Percentiles rank a stretch among this genome's conserved stretches.
Evolutionary conservation across 2,113 vertebrate species (phyloP).

Genomic region (Eleginops maclovinus): DNA sequence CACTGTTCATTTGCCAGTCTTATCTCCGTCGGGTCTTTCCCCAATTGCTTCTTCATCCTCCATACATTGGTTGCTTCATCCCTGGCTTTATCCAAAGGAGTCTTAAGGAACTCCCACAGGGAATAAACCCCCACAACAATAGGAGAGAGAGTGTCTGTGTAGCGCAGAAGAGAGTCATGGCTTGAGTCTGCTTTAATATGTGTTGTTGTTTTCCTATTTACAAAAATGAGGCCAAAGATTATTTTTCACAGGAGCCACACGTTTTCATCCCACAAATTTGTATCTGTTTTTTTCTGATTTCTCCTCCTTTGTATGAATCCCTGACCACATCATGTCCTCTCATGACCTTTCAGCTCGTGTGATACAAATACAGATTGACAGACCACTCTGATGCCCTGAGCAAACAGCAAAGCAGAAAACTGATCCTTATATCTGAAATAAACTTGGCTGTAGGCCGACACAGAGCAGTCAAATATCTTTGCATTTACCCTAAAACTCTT

Average conservation of each 20-base stretch:
- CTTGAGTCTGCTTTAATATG: slow-evolving; percentile 7
- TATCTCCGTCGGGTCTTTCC: slow-evolving; percentile 25
- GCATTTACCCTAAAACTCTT: slow-evolving; percentile 6
- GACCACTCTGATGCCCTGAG: slow-evolving; percentile 8
- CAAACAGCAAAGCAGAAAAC: background rate
- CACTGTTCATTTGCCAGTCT: slow-evolving; percentile 30
- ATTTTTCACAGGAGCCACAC: background rate
- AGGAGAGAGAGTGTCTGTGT: slow-evolving; percentile 11
- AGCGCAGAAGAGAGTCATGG: background rate
- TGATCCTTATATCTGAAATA: slow-evolving; percentile 23
- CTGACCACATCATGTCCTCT: background rate
- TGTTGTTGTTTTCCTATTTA: slow-evolving; percentile 13
- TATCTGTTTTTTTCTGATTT: background rate
- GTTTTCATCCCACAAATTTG: background rate
- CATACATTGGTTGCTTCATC: slow-evolving; percentile 2
- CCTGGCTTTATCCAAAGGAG: slow-evolving; percentile 25
- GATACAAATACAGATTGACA: slow-evolving; percentile 15
- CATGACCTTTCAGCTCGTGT: slow-evolving; percentile 14
- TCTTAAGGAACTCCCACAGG: background rate
- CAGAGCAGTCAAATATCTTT: slow-evolving; percentile 11
- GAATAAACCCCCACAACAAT: slow-evolving; percentile 27
- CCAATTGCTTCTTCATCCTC: slow-evolving; percentile 16
- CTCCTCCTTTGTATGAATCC: background rate
- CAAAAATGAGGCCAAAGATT: background rate
- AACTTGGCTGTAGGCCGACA: background rate